Evolutionary conservation across 92 coral and sea anemone genomes (phyloP).

Genomic region (Umimayanthus chanpuru): DNA sequence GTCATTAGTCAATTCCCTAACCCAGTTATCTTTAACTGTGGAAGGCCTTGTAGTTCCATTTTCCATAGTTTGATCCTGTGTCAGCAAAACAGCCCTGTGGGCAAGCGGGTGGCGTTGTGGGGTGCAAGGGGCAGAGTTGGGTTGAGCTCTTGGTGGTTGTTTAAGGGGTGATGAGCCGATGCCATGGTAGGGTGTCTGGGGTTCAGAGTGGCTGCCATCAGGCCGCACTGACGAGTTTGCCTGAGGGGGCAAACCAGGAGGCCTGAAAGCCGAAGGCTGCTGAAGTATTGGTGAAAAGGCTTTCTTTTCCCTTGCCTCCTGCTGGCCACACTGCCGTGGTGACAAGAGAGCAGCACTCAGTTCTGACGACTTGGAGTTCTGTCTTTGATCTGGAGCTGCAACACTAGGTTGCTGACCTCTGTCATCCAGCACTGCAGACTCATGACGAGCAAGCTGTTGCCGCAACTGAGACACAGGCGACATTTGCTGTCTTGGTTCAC

Average conservation of each 20-base stretch:
- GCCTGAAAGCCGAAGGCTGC: slow-evolving; percentile 86
- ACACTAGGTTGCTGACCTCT: not conserved
- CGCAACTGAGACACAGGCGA: slow-evolving; percentile 37
- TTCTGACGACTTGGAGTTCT: slow-evolving; percentile 10
- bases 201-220: slow-evolving; percentile 77
- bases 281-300: slow-evolving; percentile 48
- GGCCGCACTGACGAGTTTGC: slow-evolving; percentile 63
- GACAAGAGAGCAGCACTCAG: slow-evolving; percentile 8
- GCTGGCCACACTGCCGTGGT: slow-evolving; percentile 9
- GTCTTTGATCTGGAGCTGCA: not conserved
- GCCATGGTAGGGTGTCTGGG: slow-evolving; percentile 72
- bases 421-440: not conserved
- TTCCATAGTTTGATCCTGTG: slow-evolving; percentile 24
- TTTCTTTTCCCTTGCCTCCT: slow-evolving; percentile 18
- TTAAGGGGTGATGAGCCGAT: slow-evolving; percentile 35
- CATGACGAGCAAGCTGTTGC: slow-evolving; percentile 37
- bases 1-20: not conserved
- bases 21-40: slow-evolving; percentile 1
- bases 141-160: slow-evolving; percentile 38
- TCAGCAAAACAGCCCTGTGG: slow-evolving; percentile 49
- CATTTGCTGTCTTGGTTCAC: slow-evolving; percentile 14
- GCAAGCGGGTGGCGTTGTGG: slow-evolving; percentile 80
- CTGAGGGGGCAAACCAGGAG: slow-evolving; percentile 65
- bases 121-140: slow-evolving; percentile 81
- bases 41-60: not conserved